Conservation (phyloP, 2,797 vertebrate genomes). For the Vireo griseus region DNA sequence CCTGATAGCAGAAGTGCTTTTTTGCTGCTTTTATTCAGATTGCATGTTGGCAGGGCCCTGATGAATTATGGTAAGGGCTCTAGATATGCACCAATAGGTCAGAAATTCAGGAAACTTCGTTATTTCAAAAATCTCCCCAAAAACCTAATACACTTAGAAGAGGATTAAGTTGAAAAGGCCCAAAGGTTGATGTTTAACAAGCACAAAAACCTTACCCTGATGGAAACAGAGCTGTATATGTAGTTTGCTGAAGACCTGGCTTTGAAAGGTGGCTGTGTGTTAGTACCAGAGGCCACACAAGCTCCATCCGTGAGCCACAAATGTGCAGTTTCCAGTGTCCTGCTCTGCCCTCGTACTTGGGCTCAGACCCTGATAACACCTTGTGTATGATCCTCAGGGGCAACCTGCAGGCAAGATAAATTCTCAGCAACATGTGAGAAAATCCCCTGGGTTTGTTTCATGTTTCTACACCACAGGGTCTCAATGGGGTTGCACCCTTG, state of each 20-base stretch:
- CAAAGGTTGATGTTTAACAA: neutral
- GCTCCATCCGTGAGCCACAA: neutral
- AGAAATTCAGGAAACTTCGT: neutral
- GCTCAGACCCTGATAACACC: neutral
- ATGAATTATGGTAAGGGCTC: neutral
- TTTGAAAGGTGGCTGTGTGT: neutral
- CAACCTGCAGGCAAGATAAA: neutral
- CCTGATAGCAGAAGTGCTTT: neutral
- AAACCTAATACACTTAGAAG: neutral
- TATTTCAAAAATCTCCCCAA: neutral
- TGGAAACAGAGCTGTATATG: neutral
- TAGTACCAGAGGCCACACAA: neutral
- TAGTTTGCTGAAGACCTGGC: neutral
- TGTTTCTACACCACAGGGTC: neutral
- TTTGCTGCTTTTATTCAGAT: neutral
- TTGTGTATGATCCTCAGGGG: neutral
- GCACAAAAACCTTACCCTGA: neutral
- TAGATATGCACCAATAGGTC: neutral
- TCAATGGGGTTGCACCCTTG: neutral
- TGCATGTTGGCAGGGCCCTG: neutral
- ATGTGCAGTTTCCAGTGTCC: neutral
- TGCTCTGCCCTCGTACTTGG: neutral
- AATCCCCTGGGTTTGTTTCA: neutral
- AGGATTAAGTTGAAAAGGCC: neutral
- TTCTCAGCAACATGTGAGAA: neutral